Conservation (phyloP, 64 coral and sea anemone genomes). For the Pocillopora verrucosa region DNA sequence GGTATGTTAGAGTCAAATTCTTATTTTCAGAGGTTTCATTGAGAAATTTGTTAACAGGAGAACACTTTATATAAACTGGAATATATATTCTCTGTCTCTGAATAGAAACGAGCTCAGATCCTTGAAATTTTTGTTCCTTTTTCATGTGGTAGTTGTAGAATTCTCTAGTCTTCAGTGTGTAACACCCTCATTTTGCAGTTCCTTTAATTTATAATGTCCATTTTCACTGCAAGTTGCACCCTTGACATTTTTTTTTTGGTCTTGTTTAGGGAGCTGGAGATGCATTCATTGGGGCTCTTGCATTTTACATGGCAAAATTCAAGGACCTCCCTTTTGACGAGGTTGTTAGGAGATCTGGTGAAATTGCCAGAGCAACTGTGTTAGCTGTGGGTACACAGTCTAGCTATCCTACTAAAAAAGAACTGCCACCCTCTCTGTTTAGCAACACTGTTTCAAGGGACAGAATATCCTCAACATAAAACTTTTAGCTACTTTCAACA, state of each 20-base stretch:
- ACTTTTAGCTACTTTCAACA: neutral
- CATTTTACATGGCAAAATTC: conserved; percentile 98
- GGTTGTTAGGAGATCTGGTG: conserved; percentile 85
- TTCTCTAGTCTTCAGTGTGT: no score
- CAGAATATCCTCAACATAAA: neutral
- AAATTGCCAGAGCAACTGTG: conserved; percentile 89
- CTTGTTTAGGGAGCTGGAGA: conserved; percentile 87
- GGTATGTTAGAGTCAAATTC: no score
- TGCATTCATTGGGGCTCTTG: conserved; percentile 96
- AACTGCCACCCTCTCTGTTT: conserved; percentile 78
- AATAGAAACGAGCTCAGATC: no score
- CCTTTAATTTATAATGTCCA: no score
- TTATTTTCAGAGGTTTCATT: no score
- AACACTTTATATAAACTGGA: no score
- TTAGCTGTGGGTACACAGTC: conserved; percentile 81
- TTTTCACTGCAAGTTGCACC: neutral
- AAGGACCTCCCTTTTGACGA: conserved; percentile 91
- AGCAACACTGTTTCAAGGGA: conserved; percentile 31
- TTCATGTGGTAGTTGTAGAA: no score
- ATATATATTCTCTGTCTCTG: no score
- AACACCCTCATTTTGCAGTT: no score
- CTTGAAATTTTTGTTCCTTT: no score
- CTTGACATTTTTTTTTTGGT: neutral
- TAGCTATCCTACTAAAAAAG: conserved; percentile 73
- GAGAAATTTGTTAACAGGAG: no score